Base-by-base conservation (phyloP, 2,797 vertebrate genomes). In the Sphaeramia orbicularis region DNA sequence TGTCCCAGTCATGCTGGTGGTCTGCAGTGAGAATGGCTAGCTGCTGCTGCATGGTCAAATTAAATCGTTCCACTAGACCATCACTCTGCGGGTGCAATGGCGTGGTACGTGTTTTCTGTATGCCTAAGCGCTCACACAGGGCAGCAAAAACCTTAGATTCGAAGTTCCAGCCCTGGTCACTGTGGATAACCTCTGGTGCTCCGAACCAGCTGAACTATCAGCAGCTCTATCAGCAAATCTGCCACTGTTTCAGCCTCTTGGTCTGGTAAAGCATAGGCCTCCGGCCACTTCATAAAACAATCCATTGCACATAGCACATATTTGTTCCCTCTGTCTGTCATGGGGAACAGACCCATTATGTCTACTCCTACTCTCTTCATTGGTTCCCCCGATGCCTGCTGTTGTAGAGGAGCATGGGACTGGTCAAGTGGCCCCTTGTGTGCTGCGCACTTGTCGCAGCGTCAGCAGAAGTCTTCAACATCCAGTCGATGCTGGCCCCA, bases 1-100 rank as follows among this genome's bases (percentile, higher is more conserved):
- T 38, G 27, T 65, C 67, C 61, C 55, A 76, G 49, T 77, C 55
- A 2, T 30, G 15, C 11, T 66, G 60, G 14, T 57, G 44, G 1
- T 37, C n/a, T 0, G 38, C n/a, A 4, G 19, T 59, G 15, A 68
- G 21, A 24, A 64, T 68, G 32, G 65, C 54, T 2, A 74, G 50
- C 12, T 71, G 49, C 7, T 65, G 35, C 16, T 18, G 43, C 40
- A 55, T 18, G 10, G 61, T 77, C 12, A 35, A 14, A 30, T 57
- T 69, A 14, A 64, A 47, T 58, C 40, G 7, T 32, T 53, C 42
- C 47, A 43, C 0, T 48, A 42, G 12, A 53, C n/a, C n/a, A n/a
- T n/a, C n/a, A n/a, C n/a, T n/a, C n/a, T n/a, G n/a, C n/a, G n/a
- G n/a, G n/a, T n/a, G 54, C 6, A 51, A 32, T 0, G 51, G 14